phyloP scores from a whole-genome alignment of 2,888 invertebrate genomes.

The Tiphia femorata region DNA sequence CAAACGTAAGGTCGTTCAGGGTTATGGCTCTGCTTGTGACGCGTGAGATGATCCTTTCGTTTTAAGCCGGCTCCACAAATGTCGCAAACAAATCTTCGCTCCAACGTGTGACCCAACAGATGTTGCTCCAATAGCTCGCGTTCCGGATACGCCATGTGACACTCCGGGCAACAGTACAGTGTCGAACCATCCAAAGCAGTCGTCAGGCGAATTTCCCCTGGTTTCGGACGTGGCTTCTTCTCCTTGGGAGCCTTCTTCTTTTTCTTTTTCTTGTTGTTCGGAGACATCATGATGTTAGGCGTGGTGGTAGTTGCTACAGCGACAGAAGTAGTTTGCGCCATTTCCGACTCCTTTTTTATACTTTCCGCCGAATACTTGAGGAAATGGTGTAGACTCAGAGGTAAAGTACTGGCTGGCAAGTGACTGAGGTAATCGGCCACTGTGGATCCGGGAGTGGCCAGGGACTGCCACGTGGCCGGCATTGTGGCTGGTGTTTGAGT shows the following conservation, averaged over 20 bases:
- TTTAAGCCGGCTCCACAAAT: slow-evolving; percentile 90
- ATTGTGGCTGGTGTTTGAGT: slow-evolving; percentile 68
- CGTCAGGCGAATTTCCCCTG: slow-evolving; percentile 85
- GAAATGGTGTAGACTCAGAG: slow-evolving; percentile 85
- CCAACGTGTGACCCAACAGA: slow-evolving; percentile 87
- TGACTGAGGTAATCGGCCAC: slow-evolving; percentile 89
- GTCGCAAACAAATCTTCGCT: slow-evolving; percentile 88
- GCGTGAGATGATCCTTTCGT: slow-evolving; percentile 87
- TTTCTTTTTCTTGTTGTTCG: slow-evolving; percentile 79
- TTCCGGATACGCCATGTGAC: slow-evolving; percentile 91
- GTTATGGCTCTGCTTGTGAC: slow-evolving; percentile 90
- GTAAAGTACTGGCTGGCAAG: slow-evolving; percentile 79
- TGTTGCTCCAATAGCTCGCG: slow-evolving; percentile 87
- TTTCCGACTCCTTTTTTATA: slow-evolving; percentile 79
- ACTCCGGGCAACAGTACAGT: slow-evolving; percentile 88
- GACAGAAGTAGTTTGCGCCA: slow-evolving; percentile 69
- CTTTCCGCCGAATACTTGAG: slow-evolving; percentile 85
- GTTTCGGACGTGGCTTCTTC: slow-evolving; percentile 86
- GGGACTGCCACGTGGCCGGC: slow-evolving; percentile 79
- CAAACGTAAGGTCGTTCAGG: slow-evolving; percentile 91
- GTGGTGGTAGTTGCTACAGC: slow-evolving; percentile 66
- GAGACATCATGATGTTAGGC: slow-evolving; percentile 63
- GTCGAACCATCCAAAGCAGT: slow-evolving; percentile 88
- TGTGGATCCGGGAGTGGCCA: slow-evolving; percentile 80
- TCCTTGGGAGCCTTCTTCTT: slow-evolving; percentile 83